Evolutionary conservation across 2,888 invertebrate genomes (phyloP).

Genomic region (Spilosoma lubricipeda): DNA sequence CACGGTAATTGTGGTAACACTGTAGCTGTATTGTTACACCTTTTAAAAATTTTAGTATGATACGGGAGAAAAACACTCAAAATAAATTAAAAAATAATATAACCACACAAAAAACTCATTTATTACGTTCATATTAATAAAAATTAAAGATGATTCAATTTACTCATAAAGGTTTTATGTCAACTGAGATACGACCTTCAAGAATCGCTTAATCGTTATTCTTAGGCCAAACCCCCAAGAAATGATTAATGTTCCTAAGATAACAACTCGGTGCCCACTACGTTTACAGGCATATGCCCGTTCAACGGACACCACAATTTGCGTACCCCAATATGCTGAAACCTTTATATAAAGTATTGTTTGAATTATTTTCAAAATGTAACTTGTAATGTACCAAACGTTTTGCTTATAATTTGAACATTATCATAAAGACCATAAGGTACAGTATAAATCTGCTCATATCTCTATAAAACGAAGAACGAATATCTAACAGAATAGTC

Average conservation of each 20-base stretch:
- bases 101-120: no score
- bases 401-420: not conserved
- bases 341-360: constrained; percentile 13
- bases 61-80: no score
- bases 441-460: not conserved
- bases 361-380: not conserved
- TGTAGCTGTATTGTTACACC: no score
- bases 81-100: no score
- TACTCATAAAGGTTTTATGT: not conserved
- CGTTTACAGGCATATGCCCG: constrained; percentile 46
- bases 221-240: constrained; percentile 52
- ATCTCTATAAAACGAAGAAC: not conserved
- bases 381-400: not conserved
- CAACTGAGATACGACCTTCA: not conserved
- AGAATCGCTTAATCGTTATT: constrained; percentile 19
- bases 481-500: not conserved
- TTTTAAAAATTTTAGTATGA: no score
- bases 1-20: no score
- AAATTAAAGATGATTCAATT: not conserved
- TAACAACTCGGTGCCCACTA: constrained; percentile 64
- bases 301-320: constrained; percentile 31
- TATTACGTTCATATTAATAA: no score
- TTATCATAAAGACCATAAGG: not conserved
- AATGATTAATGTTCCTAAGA: constrained; percentile 77
- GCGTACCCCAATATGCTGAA: constrained; percentile 11